These are phyloP conservation scores for Diarsia dahlii DNA, from an alignment of 2,888 invertebrate species.

Conservation along the genomic window DNA sequence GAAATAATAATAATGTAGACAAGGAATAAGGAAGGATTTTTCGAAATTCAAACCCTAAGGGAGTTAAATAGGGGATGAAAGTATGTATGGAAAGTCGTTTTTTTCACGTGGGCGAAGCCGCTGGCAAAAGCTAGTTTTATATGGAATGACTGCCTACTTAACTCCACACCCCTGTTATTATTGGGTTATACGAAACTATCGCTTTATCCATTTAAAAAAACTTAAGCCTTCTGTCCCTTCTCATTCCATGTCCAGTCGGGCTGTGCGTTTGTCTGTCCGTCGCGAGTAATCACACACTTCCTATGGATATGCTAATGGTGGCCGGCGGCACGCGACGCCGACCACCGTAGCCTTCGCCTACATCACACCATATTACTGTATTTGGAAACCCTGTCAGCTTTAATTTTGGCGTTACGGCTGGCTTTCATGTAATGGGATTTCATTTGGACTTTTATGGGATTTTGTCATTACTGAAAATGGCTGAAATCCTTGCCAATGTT, in stretches of 20 bases:
- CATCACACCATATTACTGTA: conserved; percentile 56
- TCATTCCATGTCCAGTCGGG: conserved; percentile 10
- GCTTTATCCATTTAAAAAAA: neutral
- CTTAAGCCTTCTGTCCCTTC: conserved; percentile 27
- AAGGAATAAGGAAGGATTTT: no score
- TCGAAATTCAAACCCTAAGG: no score
- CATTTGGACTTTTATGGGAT: conserved; percentile 4
- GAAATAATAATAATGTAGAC: no score
- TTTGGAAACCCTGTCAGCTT: conserved; percentile 50
- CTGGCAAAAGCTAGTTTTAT: no score
- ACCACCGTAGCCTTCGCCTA: conserved; percentile 71
- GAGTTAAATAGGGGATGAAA: no score
- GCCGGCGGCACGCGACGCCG: conserved; percentile 80
- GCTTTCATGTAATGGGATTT: conserved; percentile 39
- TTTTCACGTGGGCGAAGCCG: no score
- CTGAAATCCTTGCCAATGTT: neutral
- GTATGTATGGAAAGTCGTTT: no score
- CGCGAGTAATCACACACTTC: conserved; percentile 82
- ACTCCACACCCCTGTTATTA: no score
- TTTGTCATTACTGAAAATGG: neutral
- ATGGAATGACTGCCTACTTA: no score
- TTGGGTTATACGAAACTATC: no score
- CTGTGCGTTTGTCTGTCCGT: conserved; percentile 80
- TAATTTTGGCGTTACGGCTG: conserved; percentile 46
- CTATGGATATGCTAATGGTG: conserved; percentile 84